A percentile compares a stretch with the other conserved stretches of the same genome.
Evolutionary conservation across 2,888 invertebrate species (phyloP).

Genomic region (Pollenia labialis): DNA sequence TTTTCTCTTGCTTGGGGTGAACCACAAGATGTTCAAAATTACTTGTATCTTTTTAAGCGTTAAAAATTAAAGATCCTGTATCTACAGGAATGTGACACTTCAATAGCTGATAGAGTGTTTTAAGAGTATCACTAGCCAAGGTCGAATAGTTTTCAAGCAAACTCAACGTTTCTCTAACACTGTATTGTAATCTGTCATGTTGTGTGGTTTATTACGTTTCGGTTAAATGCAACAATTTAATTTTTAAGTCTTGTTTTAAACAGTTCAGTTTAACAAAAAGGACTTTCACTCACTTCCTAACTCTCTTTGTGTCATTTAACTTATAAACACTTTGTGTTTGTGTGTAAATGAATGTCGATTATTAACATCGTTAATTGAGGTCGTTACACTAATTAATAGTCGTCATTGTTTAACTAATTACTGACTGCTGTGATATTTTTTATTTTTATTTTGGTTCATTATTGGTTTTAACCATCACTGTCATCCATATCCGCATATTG

Average conservation of each 20-base stretch:
- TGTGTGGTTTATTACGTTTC: slow-evolving; percentile 74
- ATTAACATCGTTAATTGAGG: slow-evolving; percentile 77
- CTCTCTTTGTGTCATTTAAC: neutral
- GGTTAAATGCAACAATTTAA: slow-evolving; percentile 55
- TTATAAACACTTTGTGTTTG: neutral
- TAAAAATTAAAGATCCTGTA: neutral
- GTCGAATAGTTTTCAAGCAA: slow-evolving; percentile 14
- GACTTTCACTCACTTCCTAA: neutral
- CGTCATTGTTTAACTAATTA: slow-evolving; percentile 72
- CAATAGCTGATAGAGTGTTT: slow-evolving; percentile 7
- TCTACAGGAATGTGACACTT: slow-evolving; percentile 10
- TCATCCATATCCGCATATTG: slow-evolving; percentile 43
- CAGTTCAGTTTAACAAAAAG: slow-evolving; percentile 1
- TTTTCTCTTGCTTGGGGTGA: slow-evolving; percentile 49
- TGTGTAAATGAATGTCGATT: slow-evolving; percentile 39
- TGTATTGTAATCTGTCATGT: slow-evolving; percentile 60
- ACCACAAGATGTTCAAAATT: slow-evolving; percentile 59
- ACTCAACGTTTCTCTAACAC: neutral
- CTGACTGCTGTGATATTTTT: slow-evolving; percentile 59
- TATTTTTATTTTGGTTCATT: slow-evolving; percentile 51
- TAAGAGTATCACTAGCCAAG: slow-evolving; percentile 11
- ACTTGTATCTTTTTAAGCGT: neutral
- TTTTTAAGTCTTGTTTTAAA: slow-evolving; percentile 54
- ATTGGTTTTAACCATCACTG: slow-evolving; percentile 54
- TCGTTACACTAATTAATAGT: slow-evolving; percentile 80